These are phyloP conservation scores for Branchinecta lindahli DNA, from an alignment of 1,140 invertebrate species.

Conservation along the genomic window DNA sequence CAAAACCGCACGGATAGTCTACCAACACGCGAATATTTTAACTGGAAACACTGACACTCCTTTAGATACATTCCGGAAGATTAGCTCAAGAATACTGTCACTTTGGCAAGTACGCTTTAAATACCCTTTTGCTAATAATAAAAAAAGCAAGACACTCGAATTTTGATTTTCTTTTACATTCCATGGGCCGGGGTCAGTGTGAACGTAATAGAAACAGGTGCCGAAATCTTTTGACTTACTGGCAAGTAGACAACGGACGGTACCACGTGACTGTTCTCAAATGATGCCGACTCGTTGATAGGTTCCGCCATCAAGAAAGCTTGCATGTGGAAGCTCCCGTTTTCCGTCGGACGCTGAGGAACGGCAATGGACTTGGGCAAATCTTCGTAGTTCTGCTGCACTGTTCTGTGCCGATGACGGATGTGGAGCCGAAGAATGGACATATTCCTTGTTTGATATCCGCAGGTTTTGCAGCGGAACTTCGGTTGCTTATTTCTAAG, in stretches of 20 bases:
- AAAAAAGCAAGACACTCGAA: too few species aligned
- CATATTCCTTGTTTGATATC: conserved; percentile 43
- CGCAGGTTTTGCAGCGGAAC: conserved; percentile 47
- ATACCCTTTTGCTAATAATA: too few species aligned
- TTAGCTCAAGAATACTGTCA: too few species aligned
- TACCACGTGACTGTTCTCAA: conserved; percentile 40
- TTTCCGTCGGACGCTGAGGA: conserved; percentile 25
- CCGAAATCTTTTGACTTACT: conserved; percentile 61
- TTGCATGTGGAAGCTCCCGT: conserved; percentile 53
- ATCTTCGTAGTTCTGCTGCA: conserved; percentile 13
- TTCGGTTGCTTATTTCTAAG: conserved; percentile 12
- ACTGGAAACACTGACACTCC: too few species aligned
- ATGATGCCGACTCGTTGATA: conserved; percentile 25
- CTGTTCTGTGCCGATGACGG: conserved; percentile 30
- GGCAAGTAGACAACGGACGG: conserved; percentile 82
- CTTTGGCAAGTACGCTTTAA: too few species aligned
- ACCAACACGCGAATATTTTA: too few species aligned
- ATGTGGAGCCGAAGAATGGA: conserved; percentile 48
- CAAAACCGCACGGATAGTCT: too few species aligned
- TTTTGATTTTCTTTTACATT: background rate
- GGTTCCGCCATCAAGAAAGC: conserved; percentile 61
- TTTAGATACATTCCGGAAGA: too few species aligned
- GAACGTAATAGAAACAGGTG: conserved; percentile 69
- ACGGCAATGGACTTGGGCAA: conserved; percentile 16
- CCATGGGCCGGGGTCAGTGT: conserved; percentile 60